These are phyloP conservation scores for Chlorodrepanis virens DNA, from an alignment of 2,113 vertebrate species.

Conservation along the genomic window DNA sequence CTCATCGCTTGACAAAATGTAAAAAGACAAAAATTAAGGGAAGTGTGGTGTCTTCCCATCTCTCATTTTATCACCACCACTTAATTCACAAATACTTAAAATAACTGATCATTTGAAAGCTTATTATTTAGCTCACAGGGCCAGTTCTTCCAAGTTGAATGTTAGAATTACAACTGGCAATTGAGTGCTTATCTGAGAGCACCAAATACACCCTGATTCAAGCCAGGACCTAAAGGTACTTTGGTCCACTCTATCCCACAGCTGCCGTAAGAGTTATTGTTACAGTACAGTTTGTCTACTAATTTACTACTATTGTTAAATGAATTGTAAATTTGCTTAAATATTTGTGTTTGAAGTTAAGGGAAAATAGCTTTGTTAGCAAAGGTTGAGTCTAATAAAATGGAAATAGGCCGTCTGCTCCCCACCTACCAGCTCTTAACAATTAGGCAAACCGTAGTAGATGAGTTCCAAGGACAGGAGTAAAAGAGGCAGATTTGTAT, in stretches of 20 bases:
- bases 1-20: background rate
- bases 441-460: conserved; percentile 37
- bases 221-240: conserved; percentile 49
- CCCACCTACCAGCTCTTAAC: conserved; percentile 16
- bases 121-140: background rate
- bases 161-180: conserved; percentile 31
- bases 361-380: conserved; percentile 36
- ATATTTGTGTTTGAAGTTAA: conserved; percentile 47
- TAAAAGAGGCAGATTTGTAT: conserved; percentile 50
- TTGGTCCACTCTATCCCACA: conserved; percentile 35
- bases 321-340: conserved; percentile 55
- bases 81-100: background rate
- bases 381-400: conserved; percentile 55
- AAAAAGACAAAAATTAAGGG: background rate
- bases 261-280: conserved; percentile 45
- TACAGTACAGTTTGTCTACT: conserved; percentile 31
- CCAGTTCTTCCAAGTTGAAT: conserved; percentile 1
- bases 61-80: background rate
- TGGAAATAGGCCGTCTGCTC: background rate
- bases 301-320: conserved; percentile 52
- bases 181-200: background rate
- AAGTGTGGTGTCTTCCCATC: background rate
- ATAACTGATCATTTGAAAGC: background rate
- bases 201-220: conserved; percentile 7
- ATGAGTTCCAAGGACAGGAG: conserved; percentile 24